Evolutionary conservation across 2,888 invertebrate genomes (phyloP), one percentile per base, ranked within the genome.

Genomic region (Coenonympha arcania): DNA sequence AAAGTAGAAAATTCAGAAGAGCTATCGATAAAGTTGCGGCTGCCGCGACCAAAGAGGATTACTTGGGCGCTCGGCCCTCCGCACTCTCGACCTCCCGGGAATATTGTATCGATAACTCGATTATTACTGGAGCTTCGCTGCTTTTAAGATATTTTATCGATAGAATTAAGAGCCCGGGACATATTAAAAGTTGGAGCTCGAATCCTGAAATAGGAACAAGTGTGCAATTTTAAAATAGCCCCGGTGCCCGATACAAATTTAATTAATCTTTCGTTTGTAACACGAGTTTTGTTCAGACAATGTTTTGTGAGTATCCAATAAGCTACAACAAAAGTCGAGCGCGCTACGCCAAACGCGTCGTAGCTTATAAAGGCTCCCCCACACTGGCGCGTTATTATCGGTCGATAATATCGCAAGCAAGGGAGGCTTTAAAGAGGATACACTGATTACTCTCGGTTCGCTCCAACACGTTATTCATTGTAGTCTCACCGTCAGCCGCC

Each of bases 21-120:
- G 72, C 69, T 72, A 75, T 78, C 73, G 71, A 63, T 66, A 67
- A 78, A 79, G 75, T 77, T 79, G 62, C 56, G 63, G 62, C 63
- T 68, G 70, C 69, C 67, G 64, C 63, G 67, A 65, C 66, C 68
- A 68, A 76, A 75, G 73, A 68, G 74, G 76, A 79, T 79, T 76
- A 75, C 68, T 66, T 57, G 58, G 56, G 66, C 59, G 61, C 62
- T 66, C 63, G 56, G 66, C 59, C 62, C 62, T 66, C 63, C 60
- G 58, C 57, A 55, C 53, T 49, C 28, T 48, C 34, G 5, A 39
- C 33, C 48, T 39, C 45, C 18, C 30, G 52, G 54, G 58, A 57
- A 50, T 52, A 51, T 67, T 67, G 67, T 66, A 65, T 68, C 69
- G 64, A 68, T 75, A 76, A 77, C 71, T 69, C 60, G 68, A 74